Percentiles rank a stretch among this genome's conserved stretches.
phyloP scores from a whole-genome alignment of 2,797 vertebrate genomes.

The Pteropus rufus region DNA sequence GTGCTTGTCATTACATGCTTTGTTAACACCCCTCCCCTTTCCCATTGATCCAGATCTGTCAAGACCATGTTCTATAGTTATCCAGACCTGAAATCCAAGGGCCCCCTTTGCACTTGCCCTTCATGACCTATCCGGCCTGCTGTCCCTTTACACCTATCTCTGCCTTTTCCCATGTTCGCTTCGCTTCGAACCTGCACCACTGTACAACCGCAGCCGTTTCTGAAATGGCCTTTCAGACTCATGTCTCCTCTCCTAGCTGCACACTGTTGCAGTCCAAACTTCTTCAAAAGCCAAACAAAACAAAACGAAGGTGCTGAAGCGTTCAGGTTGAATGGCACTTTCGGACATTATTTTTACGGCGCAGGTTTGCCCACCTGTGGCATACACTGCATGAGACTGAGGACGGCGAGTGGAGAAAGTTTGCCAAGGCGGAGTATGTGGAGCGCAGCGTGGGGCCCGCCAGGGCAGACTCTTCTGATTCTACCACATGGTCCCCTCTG shows the following conservation, averaged over 20 bases:
- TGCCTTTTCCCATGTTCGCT: not conserved
- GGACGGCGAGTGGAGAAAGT: rapidly evolving
- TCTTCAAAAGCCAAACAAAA: not conserved
- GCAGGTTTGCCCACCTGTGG: not conserved
- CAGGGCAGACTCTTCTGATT: too few species aligned
- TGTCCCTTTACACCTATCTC: not conserved
- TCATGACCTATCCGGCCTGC: not conserved
- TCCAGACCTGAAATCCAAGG: not conserved
- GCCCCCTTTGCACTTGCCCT: not conserved
- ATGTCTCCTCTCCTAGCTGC: not conserved
- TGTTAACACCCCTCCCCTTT: not conserved
- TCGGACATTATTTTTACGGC: not conserved
- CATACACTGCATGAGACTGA: not conserved
- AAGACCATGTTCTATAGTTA: not conserved
- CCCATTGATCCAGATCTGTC: not conserved
- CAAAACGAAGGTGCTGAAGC: not conserved
- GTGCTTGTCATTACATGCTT: not conserved
- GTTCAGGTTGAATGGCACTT: not conserved
- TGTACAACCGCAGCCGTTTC: not conserved
- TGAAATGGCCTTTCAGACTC: not conserved
- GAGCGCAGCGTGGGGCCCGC: too few species aligned
- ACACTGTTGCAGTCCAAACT: not conserved
- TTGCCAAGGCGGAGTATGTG: not conserved
- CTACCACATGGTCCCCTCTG: rapidly evolving
- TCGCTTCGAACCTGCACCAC: not conserved